Conservation (phyloP, 2,113 vertebrate species). For the Elaphurus davidianus region DNA sequence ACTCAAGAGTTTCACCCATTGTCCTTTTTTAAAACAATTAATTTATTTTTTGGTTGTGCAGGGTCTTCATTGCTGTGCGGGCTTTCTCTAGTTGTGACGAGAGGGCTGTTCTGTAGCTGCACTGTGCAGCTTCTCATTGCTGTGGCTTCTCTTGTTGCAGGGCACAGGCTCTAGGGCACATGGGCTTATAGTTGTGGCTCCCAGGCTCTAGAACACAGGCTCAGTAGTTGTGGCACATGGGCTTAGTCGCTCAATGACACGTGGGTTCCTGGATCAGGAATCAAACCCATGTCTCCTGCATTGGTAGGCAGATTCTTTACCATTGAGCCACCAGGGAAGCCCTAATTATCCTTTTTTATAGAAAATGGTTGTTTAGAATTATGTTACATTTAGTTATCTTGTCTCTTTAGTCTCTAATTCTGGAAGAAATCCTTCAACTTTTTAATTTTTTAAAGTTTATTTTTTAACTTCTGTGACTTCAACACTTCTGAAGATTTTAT, state of each 20-base stretch:
- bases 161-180: neutral
- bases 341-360: neutral
- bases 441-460: neutral
- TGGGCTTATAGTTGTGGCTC: neutral
- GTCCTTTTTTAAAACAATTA: neutral
- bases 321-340: neutral
- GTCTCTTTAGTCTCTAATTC: neutral
- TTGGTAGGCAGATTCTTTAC: neutral
- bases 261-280: neutral
- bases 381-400: neutral
- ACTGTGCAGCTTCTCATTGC: neutral
- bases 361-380: neutral
- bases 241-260: neutral
- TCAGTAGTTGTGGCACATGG: neutral
- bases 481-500: neutral
- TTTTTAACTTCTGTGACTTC: neutral
- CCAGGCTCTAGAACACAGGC: neutral
- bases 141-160: neutral
- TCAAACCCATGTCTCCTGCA: neutral
- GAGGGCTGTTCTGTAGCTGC: neutral
- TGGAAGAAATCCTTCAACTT: neutral
- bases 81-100: neutral
- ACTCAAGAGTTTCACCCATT: neutral
- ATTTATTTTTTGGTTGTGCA: neutral
- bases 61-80: neutral